phyloP scores from a whole-genome alignment of 2,113 vertebrate species.

The Urocitellus parryii region DNA sequence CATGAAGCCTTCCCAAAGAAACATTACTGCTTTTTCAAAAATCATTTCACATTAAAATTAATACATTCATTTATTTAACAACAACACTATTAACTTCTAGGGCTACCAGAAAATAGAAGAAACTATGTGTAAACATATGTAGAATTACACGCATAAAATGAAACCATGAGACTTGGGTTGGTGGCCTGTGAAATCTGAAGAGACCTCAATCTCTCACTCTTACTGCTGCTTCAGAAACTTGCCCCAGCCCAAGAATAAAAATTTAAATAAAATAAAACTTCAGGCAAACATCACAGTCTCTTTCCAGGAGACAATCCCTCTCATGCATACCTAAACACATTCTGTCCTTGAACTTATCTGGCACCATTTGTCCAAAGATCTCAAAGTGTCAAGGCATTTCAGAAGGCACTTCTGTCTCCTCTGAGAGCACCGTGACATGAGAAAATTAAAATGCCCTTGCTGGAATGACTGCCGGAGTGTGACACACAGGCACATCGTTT shows the following conservation, averaged over 20 bases:
- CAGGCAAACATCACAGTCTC: neutral
- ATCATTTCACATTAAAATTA: slow-evolving; percentile 80
- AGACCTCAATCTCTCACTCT: neutral
- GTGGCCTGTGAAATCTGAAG: slow-evolving; percentile 12
- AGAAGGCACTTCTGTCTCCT: slow-evolving; percentile 54
- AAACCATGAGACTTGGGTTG: slow-evolving; percentile 19
- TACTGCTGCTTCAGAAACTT: neutral
- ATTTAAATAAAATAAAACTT: neutral
- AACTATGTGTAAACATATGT: slow-evolving; percentile 76
- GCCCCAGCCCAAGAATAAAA: neutral
- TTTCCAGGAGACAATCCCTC: neutral
- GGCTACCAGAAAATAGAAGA: slow-evolving; percentile 62
- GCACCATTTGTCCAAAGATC: slow-evolving; percentile 37
- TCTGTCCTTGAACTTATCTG: neutral
- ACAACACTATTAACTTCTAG: slow-evolving; percentile 80
- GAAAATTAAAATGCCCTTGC: slow-evolving; percentile 53
- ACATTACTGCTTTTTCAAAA: slow-evolving; percentile 66
- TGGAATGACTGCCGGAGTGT: neutral
- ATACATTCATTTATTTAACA: slow-evolving; percentile 81
- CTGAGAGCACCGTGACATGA: neutral
- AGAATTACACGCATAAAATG: slow-evolving; percentile 1
- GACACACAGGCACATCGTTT: neutral
- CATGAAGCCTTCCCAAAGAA: slow-evolving; percentile 69
- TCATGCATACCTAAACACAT: neutral
- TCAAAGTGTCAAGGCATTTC: slow-evolving; percentile 58